These are phyloP conservation scores for Aix galericulata DNA, from an alignment of 2,113 vertebrate species.

Conservation along the genomic window DNA sequence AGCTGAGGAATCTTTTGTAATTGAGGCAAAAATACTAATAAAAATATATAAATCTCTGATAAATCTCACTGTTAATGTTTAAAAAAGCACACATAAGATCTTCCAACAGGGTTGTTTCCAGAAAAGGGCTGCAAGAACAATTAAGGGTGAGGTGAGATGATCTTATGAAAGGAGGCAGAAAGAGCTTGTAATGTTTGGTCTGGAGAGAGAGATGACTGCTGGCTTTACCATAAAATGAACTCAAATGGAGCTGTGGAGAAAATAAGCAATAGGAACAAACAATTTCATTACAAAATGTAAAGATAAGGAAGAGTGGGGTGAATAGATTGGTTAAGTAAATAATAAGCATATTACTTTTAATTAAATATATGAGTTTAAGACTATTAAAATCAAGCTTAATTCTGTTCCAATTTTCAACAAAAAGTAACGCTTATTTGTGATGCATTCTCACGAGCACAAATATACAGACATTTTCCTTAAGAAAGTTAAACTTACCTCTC, in stretches of 20 bases:
- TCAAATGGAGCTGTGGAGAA: not conserved
- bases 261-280: not conserved
- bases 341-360: not conserved
- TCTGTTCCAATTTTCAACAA: not conserved
- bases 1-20: not conserved
- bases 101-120: not conserved
- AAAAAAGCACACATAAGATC: not conserved
- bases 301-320: not conserved
- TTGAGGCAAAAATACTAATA: not conserved
- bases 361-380: not conserved
- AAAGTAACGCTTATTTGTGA: not conserved
- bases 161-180: not conserved
- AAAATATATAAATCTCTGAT: not conserved
- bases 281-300: not conserved
- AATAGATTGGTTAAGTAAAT: not conserved
- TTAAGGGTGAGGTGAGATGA: not conserved
- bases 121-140: not conserved
- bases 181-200: not conserved
- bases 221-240: not conserved
- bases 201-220: not conserved
- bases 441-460: not conserved
- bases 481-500: not conserved
- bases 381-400: not conserved
- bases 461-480: not conserved
- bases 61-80: not conserved